Evolutionary conservation across 2,888 invertebrate species (phyloP), one percentile per base, ranked within the genome.

Genomic region (Meteorus cinctellus): DNA sequence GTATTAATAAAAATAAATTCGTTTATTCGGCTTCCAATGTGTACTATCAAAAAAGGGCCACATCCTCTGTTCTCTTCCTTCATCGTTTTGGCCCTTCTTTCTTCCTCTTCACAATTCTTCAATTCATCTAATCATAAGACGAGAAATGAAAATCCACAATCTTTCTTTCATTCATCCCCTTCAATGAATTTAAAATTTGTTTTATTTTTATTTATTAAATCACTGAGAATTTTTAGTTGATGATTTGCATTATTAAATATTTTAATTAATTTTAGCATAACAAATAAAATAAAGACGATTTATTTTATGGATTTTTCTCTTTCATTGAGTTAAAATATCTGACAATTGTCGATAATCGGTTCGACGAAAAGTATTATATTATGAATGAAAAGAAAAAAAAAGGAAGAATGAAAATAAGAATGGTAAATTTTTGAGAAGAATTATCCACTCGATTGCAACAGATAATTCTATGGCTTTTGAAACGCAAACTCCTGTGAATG

Each of bases 401-500:
- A 48, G 12, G 12, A 16, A 48, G n/a, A 48, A 48, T 48, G n/a
- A 5, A 16, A 48, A 48, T 48, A 6, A 48, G 48, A 48, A 48
- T 48, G 48, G 48, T n/a, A 48, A 48, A 16, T 48, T 48, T 48
- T 48, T 48, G 48, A 48, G 48, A 4, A n/a, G 48, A 48, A 48
- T 48, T 55, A 55, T 55, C 19, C 55, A 55, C 55, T 55, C 55
- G 55, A 55, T 55, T 55, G 19, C 55, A 19, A 55, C 3, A 55
- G 55, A 55, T 55, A 55, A 55, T 55, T 55, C 55, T 24, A 55
- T 8, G 10, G 55, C 55, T 55, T 55, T 55, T 55, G 5, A 19
- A 19, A 55, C n/a, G 19, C 55, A 55, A n/a, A 55, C 55, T 55
- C 24, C 55, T 55, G 55, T 55, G 19, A 55, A 55, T 55, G 55